Evolutionary conservation across 2,888 invertebrate species (phyloP), one percentile per base, ranked within the genome.

Genomic region (Timema podura): DNA sequence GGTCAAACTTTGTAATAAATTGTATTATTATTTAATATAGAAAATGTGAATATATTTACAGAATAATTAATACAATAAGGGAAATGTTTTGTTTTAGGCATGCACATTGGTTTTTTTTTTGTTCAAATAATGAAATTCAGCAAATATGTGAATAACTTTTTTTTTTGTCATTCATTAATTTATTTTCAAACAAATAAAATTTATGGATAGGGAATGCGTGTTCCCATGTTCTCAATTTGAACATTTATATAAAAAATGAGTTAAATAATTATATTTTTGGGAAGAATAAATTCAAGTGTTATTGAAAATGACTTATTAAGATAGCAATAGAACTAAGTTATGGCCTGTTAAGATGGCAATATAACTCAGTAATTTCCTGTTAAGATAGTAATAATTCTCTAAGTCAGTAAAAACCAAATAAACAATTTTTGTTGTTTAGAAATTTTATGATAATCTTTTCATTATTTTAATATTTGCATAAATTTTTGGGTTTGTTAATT

Each of bases 21-120:
- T 61, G 72, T 73, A 73, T 72, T 71, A 73, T 73, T 72, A 74
- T 74, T 74, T 68, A 66, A 48, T 71, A 74, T 72, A 74, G 74
- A 72, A 72, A 74, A 74, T 71, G 72, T 72, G 72, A 72, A 72
- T 74, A 72, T 73, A 73, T 73, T 49, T 73, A 73, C 73, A 73
- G 73, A 72, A 70, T 72, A 70, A 69, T 69, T 70, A 73, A 71
- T 71, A 74, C 70, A 71, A 70, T 71, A 70, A 71, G 72, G 74
- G 74, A 72, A 72, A 71, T 57, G 67, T 70, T 65, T 70, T 69
- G 45, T 67, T 69, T 51, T 72, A 68, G 68, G 71, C 74, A 74
- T 74, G 74, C 74, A 72, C 70, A 67, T 72, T 68, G 57, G 69
- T n/a, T n/a, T 30, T 30, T 71, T 68, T 48, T 64, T 71, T 49